Conservation (phyloP, 2,113 vertebrate genomes). For the Ceyx melanurus region DNA sequence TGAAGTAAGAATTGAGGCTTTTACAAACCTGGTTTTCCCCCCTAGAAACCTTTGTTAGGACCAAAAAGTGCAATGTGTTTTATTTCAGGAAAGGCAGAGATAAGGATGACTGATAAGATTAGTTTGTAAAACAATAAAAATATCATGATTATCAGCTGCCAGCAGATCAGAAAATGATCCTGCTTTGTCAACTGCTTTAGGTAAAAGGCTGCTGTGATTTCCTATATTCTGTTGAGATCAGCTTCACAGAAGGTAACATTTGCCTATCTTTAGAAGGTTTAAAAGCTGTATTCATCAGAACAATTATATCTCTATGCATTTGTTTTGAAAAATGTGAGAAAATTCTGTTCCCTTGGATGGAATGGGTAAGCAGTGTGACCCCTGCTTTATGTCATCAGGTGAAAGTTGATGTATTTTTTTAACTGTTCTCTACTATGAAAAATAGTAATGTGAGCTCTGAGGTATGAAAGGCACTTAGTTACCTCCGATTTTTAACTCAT, state of each 20-base stretch:
- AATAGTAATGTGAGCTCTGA: no score
- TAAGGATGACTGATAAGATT: background rate
- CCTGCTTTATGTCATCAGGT: background rate
- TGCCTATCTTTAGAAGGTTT: background rate
- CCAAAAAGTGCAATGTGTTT: background rate
- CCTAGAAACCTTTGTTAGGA: background rate
- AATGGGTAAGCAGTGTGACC: background rate
- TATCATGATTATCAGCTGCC: background rate
- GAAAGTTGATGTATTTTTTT: background rate
- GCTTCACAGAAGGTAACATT: background rate
- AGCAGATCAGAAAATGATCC: background rate
- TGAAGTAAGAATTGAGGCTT: background rate
- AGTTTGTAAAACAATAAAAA: background rate
- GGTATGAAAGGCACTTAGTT: no score
- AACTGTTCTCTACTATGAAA: no score
- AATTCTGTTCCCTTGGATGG: background rate
- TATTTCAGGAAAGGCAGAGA: background rate
- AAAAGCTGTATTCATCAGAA: background rate
- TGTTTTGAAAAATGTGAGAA: background rate
- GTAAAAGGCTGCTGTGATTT: background rate
- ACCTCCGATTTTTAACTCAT: no score
- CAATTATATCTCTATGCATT: background rate
- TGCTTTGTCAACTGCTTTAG: background rate
- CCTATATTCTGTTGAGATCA: background rate
- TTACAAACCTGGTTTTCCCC: background rate